phyloP scores from a whole-genome alignment of 2,888 invertebrate genomes.

The Caenorhabditis angaria region DNA sequence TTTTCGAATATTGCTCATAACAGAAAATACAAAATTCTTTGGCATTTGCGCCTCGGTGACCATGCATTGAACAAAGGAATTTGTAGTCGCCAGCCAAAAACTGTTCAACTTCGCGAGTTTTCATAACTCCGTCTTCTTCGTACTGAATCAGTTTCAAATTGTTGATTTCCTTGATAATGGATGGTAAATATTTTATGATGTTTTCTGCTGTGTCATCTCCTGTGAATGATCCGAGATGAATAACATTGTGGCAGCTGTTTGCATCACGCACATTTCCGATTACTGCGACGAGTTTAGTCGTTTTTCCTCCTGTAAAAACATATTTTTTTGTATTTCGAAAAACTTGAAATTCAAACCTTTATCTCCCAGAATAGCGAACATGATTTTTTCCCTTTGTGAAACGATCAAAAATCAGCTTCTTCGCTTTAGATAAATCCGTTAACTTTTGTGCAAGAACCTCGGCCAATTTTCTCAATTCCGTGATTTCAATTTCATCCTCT shows the following conservation, averaged over 20 bases:
- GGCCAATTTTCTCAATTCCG: too few species aligned
- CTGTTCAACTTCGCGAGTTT: background rate
- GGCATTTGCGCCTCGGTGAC: slow-evolving; percentile 10
- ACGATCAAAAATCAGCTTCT: too few species aligned
- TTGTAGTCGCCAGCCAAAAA: slow-evolving; percentile 16
- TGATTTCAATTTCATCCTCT: too few species aligned
- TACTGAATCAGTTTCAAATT: background rate
- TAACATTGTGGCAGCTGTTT: background rate
- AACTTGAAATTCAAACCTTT: too few species aligned
- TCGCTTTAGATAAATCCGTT: too few species aligned
- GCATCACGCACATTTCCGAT: slow-evolving; percentile 4
- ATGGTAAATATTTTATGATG: background rate
- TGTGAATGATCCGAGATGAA: background rate
- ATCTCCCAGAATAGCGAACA: too few species aligned
- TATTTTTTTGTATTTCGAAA: too few species aligned
- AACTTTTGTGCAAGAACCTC: too few species aligned
- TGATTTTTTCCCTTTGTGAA: too few species aligned
- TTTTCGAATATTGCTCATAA: background rate
- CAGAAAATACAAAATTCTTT: slow-evolving; percentile 4
- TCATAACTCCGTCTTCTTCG: background rate
- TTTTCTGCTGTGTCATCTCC: background rate
- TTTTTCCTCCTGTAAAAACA: background rate
- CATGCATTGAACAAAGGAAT: background rate
- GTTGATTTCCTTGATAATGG: background rate
- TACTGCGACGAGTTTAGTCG: slow-evolving; percentile 2